Evolutionary conservation across 2,797 vertebrate genomes (phyloP).

Genomic region (Galagoides demidoff): DNA sequence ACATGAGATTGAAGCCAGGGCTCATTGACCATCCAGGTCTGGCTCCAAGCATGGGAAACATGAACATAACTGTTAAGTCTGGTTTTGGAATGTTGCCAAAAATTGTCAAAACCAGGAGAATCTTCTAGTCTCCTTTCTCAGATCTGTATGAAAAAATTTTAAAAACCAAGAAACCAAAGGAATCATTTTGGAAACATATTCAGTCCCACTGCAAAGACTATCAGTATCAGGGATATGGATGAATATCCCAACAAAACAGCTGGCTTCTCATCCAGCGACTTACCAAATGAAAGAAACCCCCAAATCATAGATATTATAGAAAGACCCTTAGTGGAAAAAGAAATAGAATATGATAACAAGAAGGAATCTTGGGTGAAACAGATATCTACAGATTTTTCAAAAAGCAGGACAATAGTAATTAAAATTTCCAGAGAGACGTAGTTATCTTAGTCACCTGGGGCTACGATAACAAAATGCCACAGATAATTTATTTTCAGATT

Average conservation of each 20-base stretch:
- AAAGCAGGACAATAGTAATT: neutral
- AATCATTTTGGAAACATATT: neutral
- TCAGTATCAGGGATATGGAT: neutral
- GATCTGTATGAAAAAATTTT: neutral
- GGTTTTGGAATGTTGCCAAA: neutral
- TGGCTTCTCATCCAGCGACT: neutral
- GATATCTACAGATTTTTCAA: neutral
- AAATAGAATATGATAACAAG: neutral
- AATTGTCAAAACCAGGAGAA: too few species aligned
- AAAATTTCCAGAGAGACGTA: neutral
- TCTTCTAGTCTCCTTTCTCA: neutral
- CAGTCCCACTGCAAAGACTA: neutral
- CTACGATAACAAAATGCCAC: neutral
- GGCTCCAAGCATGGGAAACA: neutral
- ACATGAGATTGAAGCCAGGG: too few species aligned
- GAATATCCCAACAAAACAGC: neutral
- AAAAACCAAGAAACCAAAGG: neutral
- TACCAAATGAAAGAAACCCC: neutral
- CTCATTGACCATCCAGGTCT: neutral
- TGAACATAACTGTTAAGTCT: neutral
- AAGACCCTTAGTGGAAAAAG: neutral
- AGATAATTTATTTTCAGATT: neutral
- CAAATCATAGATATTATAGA: neutral
- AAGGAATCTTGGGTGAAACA: neutral
- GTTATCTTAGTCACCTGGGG: neutral